These are phyloP conservation scores for Acromyrmex echinatior DNA, from an alignment of 1,140 invertebrate species.

Conservation along the genomic window DNA sequence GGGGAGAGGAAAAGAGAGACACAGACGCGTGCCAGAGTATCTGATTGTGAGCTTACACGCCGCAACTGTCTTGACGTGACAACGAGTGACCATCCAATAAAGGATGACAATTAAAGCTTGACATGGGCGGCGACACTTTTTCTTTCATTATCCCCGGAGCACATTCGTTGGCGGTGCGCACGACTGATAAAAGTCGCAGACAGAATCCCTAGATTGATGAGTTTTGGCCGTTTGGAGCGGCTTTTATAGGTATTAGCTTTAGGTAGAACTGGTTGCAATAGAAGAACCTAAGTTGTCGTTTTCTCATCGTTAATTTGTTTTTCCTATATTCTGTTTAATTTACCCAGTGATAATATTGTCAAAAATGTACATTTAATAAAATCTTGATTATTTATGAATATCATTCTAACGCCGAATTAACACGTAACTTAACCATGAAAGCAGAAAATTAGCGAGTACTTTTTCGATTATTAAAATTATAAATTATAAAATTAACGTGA, in stretches of 20 bases:
- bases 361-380: background rate
- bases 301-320: background rate
- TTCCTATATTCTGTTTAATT: background rate
- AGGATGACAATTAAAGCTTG: conserved; percentile 54
- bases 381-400: background rate
- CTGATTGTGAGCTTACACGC: conserved; percentile 4
- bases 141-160: conserved; percentile 35
- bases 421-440: background rate
- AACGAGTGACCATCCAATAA: conserved; percentile 54
- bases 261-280: background rate
- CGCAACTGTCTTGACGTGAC: conserved; percentile 8
- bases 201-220: conserved; percentile 47
- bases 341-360: background rate
- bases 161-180: background rate
- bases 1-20: background rate
- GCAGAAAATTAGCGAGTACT: background rate
- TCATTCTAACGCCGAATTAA: background rate
- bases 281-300: conserved; percentile 10
- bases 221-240: conserved; percentile 13
- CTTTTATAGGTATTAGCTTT: conserved; percentile 50
- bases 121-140: conserved; percentile 49
- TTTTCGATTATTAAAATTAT: background rate
- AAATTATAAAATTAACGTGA: background rate
- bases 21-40: conserved; percentile 35
- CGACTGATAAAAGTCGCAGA: conserved; percentile 31